A percentile compares a stretch with the other conserved stretches of the same genome.
Evolutionary conservation across 2,113 vertebrate species (phyloP).

Genomic region (Caloenas nicobarica): DNA sequence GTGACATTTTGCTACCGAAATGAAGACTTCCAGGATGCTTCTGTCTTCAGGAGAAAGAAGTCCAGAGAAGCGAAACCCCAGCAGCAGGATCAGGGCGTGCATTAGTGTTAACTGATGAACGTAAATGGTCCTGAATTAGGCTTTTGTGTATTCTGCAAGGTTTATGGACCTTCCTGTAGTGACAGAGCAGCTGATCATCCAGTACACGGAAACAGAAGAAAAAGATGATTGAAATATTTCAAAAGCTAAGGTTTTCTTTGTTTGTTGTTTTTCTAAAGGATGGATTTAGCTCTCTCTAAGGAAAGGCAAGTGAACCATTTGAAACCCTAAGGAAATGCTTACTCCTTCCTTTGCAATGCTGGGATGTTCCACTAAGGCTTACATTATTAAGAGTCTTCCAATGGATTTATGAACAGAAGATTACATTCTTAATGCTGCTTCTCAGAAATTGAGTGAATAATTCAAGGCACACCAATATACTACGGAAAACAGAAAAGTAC

Average conservation of each 20-base stretch:
- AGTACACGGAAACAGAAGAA: not conserved
- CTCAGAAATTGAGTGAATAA: constrained; percentile 58
- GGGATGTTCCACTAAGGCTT: constrained; percentile 52
- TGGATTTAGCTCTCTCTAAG: not conserved
- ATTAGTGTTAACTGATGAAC: not conserved
- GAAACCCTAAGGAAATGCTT: constrained; percentile 38
- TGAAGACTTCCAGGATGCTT: not conserved
- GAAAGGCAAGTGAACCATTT: not conserved
- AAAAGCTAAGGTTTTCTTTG: not conserved
- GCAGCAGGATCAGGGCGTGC: not conserved
- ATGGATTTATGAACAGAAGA: constrained; percentile 60
- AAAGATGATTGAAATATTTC: not conserved
- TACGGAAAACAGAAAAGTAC: not conserved
- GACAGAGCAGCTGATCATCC: not conserved
- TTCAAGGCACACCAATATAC: not conserved
- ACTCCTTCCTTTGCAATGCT: constrained; percentile 10
- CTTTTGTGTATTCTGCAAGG: not conserved
- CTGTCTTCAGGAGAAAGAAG: not conserved
- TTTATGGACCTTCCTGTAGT: not conserved
- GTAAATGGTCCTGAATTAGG: not conserved
- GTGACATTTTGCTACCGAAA: not conserved
- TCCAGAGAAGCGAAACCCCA: not conserved
- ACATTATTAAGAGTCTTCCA: constrained; percentile 59
- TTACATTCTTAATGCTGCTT: constrained; percentile 56
- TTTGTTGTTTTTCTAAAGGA: not conserved